phyloP scores from a whole-genome alignment of 2,888 invertebrate species.

The Linnaemya vulpina region DNA sequence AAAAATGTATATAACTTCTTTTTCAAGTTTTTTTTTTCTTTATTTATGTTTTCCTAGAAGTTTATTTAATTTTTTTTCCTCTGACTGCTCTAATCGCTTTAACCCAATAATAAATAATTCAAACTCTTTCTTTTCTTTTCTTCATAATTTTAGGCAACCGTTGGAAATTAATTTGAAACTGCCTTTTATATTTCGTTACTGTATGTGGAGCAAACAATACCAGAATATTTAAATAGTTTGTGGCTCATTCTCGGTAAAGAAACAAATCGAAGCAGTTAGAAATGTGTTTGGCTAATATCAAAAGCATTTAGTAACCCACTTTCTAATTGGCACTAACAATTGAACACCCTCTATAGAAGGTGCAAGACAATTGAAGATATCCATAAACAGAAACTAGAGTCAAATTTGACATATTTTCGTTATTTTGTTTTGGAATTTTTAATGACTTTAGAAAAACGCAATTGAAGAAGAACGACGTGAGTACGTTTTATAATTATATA shows the following conservation, averaged over 20 bases:
- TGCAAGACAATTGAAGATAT: constrained; percentile 21
- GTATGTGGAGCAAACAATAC: constrained; percentile 58
- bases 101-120: neutral
- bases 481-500: constrained; percentile 59
- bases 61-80: too few relatives aligned
- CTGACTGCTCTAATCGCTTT: neutral
- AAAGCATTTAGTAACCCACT: constrained; percentile 57
- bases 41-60: too few relatives aligned
- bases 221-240: constrained; percentile 57
- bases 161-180: constrained; percentile 7
- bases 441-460: constrained; percentile 6
- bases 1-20: too few relatives aligned
- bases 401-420: constrained; percentile 61
- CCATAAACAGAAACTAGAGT: constrained; percentile 15
- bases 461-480: constrained; percentile 61
- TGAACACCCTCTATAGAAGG: constrained; percentile 32
- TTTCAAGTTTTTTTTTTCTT: too few relatives aligned
- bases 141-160: neutral
- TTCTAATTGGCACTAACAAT: constrained; percentile 67
- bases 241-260: neutral
- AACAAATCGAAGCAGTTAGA: constrained; percentile 18
- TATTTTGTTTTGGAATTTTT: constrained; percentile 33
- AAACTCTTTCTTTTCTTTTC: neutral
- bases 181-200: constrained; percentile 10
- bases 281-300: neutral